Percentiles rank a stretch among this genome's conserved stretches.
Evolutionary conservation across 2,113 vertebrate species (phyloP).

Genomic region (Macheiramphus alcinus): DNA sequence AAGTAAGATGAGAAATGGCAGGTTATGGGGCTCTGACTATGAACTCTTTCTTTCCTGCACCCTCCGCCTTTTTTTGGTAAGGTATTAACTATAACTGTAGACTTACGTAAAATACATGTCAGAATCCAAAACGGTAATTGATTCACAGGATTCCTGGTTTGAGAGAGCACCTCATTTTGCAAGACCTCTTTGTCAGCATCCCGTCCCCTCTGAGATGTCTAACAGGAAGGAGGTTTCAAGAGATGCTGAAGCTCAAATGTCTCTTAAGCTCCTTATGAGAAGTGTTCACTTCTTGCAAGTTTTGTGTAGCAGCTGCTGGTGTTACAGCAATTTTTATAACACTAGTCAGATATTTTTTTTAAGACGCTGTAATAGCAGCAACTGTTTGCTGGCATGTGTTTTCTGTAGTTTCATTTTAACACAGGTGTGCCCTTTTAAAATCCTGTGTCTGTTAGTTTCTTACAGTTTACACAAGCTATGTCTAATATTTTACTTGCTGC

Average conservation of each 20-base stretch:
- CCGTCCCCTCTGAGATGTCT: background rate
- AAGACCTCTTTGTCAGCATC: background rate
- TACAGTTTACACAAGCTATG: background rate
- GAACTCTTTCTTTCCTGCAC: background rate
- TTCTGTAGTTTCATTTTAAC: background rate
- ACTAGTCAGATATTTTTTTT: background rate
- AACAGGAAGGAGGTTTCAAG: background rate
- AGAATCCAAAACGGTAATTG: background rate
- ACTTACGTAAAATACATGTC: background rate
- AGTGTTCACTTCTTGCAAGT: conserved; percentile 22
- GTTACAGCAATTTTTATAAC: background rate
- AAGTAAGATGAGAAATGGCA: background rate
- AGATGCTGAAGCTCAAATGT: background rate
- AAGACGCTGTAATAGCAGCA: background rate
- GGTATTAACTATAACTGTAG: background rate
- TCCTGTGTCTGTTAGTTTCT: background rate
- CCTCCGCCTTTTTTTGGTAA: background rate
- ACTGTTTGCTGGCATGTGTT: background rate
- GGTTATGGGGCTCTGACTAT: background rate
- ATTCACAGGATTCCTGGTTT: background rate
- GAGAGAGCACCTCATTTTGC: background rate
- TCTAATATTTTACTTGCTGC: background rate
- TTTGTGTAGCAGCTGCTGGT: background rate
- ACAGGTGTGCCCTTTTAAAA: background rate
- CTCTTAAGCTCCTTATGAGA: background rate